Conservation (phyloP, 2,113 vertebrate species). For the Nansenia antarctica region DNA sequence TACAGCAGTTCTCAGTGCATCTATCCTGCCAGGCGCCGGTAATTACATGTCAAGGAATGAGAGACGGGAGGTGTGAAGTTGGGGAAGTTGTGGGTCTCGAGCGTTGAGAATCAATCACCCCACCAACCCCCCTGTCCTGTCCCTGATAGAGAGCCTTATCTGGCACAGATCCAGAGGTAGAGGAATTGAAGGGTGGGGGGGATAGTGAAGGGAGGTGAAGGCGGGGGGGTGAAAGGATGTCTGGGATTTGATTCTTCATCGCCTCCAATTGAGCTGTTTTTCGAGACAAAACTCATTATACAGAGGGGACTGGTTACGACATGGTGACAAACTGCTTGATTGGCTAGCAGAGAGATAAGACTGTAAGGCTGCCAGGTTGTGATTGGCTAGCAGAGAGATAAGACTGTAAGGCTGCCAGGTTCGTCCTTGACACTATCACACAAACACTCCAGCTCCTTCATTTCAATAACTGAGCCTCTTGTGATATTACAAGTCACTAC, state of each 20-base stretch:
- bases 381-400: slow-evolving; percentile 38
- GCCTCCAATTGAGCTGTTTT: slow-evolving; percentile 36
- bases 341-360: slow-evolving; percentile 40
- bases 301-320: slow-evolving; percentile 23
- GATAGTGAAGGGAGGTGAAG: not conserved
- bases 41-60: slow-evolving; percentile 27
- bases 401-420: slow-evolving; percentile 19
- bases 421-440: slow-evolving; percentile 54
- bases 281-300: slow-evolving; percentile 37
- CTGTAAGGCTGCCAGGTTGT: too few species aligned
- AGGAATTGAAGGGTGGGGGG: not conserved
- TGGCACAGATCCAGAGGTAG: not conserved
- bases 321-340: slow-evolving; percentile 34
- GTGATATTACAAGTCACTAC: slow-evolving; percentile 15
- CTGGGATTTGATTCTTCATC: slow-evolving; percentile 38
- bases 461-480: slow-evolving; percentile 43
- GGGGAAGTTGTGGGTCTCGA: slow-evolving; percentile 6
- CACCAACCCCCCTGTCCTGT: not conserved
- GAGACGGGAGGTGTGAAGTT: slow-evolving; percentile 2
- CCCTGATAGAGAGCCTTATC: slow-evolving; percentile 20
- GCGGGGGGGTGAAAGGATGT: not conserved
- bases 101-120: slow-evolving; percentile 8
- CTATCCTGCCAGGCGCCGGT: slow-evolving; percentile 4
- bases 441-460: slow-evolving; percentile 12
- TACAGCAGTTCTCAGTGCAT: not conserved